Evolutionary conservation across 2,113 vertebrate genomes (phyloP).

Genomic region (Tupaia tana): DNA sequence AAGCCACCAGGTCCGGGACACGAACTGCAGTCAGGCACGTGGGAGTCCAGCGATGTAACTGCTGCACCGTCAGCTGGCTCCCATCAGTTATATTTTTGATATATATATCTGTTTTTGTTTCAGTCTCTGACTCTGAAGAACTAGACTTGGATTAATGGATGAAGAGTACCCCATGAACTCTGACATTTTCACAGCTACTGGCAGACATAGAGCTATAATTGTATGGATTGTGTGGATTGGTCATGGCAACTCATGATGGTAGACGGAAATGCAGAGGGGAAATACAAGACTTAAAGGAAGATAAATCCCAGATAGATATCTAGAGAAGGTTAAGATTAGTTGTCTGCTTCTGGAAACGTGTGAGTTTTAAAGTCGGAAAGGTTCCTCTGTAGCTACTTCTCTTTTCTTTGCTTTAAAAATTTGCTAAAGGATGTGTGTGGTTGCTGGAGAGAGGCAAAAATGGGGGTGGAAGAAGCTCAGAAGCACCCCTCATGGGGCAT

Average conservation of each 20-base stretch:
- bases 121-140: neutral
- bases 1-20: no score
- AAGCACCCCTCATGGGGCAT: no score
- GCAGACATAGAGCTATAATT: neutral
- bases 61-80: no score
- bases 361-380: neutral
- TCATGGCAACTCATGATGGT: neutral
- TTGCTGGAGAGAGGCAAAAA: no score
- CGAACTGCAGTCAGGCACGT: no score
- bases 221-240: neutral
- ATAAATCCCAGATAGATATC: neutral
- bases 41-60: no score
- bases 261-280: neutral
- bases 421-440: no score
- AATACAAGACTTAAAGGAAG: neutral
- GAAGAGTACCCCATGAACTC: neutral
- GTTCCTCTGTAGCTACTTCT: neutral
- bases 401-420: neutral
- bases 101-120: neutral
- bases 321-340: neutral
- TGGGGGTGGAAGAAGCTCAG: no score
- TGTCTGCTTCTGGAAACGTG: neutral
- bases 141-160: neutral
- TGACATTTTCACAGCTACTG: neutral
- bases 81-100: neutral